Conservation (phyloP, 2,113 vertebrate species). For the Arenaria interpres region DNA sequence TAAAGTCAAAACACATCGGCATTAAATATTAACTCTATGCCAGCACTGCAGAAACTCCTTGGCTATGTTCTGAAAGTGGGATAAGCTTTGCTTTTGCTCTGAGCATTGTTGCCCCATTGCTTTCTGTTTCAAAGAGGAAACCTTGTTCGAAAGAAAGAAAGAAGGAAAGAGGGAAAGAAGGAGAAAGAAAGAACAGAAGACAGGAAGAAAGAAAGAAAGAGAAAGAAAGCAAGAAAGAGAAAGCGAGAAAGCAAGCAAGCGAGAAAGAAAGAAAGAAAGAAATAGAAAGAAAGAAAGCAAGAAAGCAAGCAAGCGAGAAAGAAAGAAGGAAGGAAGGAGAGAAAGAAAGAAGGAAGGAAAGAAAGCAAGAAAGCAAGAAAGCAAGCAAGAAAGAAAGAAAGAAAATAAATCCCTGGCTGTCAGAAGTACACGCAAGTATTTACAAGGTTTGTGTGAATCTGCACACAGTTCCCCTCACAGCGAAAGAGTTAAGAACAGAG, state of each 20-base stretch:
- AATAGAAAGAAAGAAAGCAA: too few relatives aligned
- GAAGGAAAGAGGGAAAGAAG: background rate
- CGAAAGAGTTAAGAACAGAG: slow-evolving; percentile 71
- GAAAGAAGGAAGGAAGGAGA: too few relatives aligned
- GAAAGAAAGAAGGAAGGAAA: background rate
- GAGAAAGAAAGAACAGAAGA: too few relatives aligned
- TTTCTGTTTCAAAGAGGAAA: slow-evolving; percentile 62
- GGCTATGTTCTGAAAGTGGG: slow-evolving; percentile 25
- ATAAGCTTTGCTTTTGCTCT: slow-evolving; percentile 47
- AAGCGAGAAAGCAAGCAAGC: background rate
- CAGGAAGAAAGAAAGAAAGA: too few relatives aligned
- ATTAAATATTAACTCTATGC: background rate
- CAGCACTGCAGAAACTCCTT: slow-evolving; percentile 50
- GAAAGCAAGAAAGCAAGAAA: background rate
- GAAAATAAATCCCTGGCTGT: slow-evolving; percentile 45
- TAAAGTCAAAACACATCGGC: background rate
- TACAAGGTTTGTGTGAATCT: slow-evolving; percentile 74
- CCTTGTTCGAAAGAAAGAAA: background rate
- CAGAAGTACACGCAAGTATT: slow-evolving; percentile 68
- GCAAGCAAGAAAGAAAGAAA: background rate
- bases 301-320: background rate
- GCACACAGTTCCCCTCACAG: slow-evolving; percentile 64
- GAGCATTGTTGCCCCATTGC: slow-evolving; percentile 44
- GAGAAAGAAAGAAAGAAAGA: too few relatives aligned
- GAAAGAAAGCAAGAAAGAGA: background rate